Evolutionary conservation across 1,140 invertebrate genomes (phyloP), one percentile per base, ranked within the genome.

Genomic region (Amphibalanus amphitrite): DNA sequence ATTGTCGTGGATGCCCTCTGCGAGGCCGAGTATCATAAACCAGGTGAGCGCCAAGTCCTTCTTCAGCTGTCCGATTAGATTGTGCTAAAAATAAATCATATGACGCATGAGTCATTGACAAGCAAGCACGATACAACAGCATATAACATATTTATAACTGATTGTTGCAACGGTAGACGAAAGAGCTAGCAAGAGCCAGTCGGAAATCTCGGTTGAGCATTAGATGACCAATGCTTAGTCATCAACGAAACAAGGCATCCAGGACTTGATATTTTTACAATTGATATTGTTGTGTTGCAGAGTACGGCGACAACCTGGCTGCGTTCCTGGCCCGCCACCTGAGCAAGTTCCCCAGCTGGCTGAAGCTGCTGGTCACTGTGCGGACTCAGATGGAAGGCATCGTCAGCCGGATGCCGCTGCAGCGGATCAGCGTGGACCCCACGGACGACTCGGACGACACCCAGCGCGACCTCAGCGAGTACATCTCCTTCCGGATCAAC

Each of bases 1-100:
- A 88, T 97, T 67, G 80, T 96, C 20, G 87, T 98, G 38, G 95
- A 98, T 81, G 92, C 90, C 0, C 81, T 97, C 25, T 94, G 94
- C 78, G 93, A 97, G 79, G 93, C 94, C 0, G 94, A 97, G 78
- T 96, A 95, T 78, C 93, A 96, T 80, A 71, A 73, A 28, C 75
- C 74, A 70, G 74, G 74, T 67, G 65, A 59, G 47, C 17, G 33
- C 15, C 33, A 15, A 4, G 15, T 38, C 33, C 33, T 15, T n/a
- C n/a, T n/a, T n/a, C n/a, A n/a, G n/a, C n/a, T n/a, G n/a, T n/a
- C n/a, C n/a, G n/a, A n/a, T n/a, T n/a, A n/a, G n/a, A n/a, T n/a
- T n/a, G n/a, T n/a, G n/a, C n/a, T n/a, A n/a, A n/a, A n/a, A n/a
- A n/a, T n/a, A n/a, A n/a, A n/a, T n/a, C n/a, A n/a, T n/a, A n/a